phyloP scores from a whole-genome alignment of 2,888 invertebrate genomes.

The Macrosiphum euphorbiae region DNA sequence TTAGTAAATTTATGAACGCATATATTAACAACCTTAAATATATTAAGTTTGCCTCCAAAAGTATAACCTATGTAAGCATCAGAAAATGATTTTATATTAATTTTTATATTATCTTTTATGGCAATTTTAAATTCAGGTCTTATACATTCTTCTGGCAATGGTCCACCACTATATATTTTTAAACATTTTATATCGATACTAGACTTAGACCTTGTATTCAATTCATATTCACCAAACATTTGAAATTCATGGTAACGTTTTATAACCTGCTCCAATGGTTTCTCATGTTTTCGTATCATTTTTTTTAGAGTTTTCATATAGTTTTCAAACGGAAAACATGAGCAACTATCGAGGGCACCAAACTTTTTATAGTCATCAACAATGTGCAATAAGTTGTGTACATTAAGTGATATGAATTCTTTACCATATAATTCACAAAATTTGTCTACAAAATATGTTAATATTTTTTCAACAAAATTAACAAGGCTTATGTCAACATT shows the following conservation, averaged over 20 bases:
- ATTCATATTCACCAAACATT: not conserved
- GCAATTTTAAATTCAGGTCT: constrained; percentile 9
- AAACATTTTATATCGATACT: not conserved
- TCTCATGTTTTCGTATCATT: not conserved
- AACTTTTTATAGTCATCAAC: not conserved
- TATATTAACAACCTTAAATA: not conserved
- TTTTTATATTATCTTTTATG: not conserved
- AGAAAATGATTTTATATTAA: constrained; percentile 1
- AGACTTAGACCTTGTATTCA: not conserved
- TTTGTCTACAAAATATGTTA: not conserved
- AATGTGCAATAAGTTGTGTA: not conserved
- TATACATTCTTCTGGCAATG: not conserved
- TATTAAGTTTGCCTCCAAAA: not conserved
- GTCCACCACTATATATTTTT: not conserved
- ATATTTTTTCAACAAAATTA: not conserved
- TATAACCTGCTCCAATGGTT: not conserved
- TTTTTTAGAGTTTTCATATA: constrained; percentile 20
- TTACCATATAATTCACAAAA: not conserved
- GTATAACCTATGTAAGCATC: not conserved
- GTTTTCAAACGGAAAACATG: constrained; percentile 22
- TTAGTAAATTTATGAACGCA: not conserved
- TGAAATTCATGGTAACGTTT: not conserved
- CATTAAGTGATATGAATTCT: not conserved
- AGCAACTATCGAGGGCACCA: constrained; percentile 8
- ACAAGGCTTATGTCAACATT: not conserved